Percentiles rank a stretch among this genome's conserved stretches.
phyloP scores from a whole-genome alignment of 1,140 invertebrate genomes.

The Myzus persicae region DNA sequence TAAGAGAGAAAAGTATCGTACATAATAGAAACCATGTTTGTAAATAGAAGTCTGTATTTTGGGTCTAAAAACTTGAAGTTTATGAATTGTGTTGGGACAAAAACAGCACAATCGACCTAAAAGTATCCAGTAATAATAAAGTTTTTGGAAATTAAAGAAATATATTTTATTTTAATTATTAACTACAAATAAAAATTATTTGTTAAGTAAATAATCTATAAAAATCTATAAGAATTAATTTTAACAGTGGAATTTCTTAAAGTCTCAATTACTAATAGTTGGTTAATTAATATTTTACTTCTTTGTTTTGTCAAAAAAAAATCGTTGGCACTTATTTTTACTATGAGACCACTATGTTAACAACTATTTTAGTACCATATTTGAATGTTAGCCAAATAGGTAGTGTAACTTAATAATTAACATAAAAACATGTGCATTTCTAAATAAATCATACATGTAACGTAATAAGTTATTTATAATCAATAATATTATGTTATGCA shows the following conservation, averaged over 20 bases:
- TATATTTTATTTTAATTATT: not conserved
- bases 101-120: conserved; percentile 55
- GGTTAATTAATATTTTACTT: not conserved
- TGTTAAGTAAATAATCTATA: not conserved
- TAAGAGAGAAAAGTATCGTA: conserved; percentile 56
- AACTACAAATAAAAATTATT: not conserved
- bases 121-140: not conserved
- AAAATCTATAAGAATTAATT: not conserved
- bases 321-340: not conserved
- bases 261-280: not conserved
- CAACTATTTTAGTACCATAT: conserved; percentile 9
- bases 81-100: conserved; percentile 50
- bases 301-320: not conserved
- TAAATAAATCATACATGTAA: not conserved
- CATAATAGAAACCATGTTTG: conserved; percentile 47
- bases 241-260: not conserved
- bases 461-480: not conserved
- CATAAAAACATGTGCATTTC: conserved; percentile 3
- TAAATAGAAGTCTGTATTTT: conserved; percentile 54
- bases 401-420: not conserved
- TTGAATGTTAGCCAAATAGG: conserved; percentile 39
- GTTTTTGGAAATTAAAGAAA: not conserved
- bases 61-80: conserved; percentile 49
- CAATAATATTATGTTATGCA: not conserved
- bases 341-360: not conserved